Base-by-base conservation (phyloP, 2,888 invertebrate species). In the Seira ritae region DNA sequence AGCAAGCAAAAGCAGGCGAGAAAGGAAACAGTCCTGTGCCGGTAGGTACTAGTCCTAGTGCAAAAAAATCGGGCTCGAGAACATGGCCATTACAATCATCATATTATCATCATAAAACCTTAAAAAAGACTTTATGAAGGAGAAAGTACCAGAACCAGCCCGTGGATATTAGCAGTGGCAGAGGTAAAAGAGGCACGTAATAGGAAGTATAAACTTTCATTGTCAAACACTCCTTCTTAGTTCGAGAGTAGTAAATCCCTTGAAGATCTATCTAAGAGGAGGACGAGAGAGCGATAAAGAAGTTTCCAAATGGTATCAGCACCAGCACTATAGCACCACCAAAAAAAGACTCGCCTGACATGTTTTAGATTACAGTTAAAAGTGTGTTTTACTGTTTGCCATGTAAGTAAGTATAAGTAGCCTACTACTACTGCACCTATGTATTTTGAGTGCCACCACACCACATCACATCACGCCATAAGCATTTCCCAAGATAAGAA, bases 41-140 rank as follows among this genome's bases (percentile, higher is more conserved):
- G 50, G 1, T 8, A 4, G 66, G 72, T 70, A 22, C 46, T 42
- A 17, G 73, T 67, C 24, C 65, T 71, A 66, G 71, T 71, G 71
- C 78, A 78, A 31, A 31, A 31, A 31, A 31, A 31, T 4, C 31
- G 2, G 2, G 3, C 8, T 31, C 31, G 72, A 80, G 67, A 80
- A 31, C 31, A 80, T 66, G 66, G 65, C 80, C 80, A 74, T 80
- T 80, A 80, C 74, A 80, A 80, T 80, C 80, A 80, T 80, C 80
- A 80, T 80, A 80, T 73, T 68, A 73, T 73, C 74, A 80, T 74
- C 80, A 74, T 80, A 73, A 80, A 74, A 66, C 69, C 67, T 8
- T 31, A 55, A 69, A 76, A 76, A 68, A 62, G 37, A 46, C 73
- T 80, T 73, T 68, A 50, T 31, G 71, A 24, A 17, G 46, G 20